phyloP scores from a whole-genome alignment of 2,888 invertebrate species.

The Oithona nana region DNA sequence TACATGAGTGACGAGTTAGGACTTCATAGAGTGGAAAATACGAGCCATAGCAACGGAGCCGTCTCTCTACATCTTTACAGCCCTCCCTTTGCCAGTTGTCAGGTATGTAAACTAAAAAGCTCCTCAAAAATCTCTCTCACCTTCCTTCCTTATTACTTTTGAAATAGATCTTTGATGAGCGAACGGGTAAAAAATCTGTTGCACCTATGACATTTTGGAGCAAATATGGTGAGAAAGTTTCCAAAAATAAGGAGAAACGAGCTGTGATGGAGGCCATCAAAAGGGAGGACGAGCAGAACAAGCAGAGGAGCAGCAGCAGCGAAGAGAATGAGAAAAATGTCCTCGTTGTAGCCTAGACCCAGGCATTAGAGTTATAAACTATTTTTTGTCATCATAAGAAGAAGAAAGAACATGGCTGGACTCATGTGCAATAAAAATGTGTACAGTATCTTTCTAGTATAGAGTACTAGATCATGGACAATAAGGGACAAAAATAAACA shows the following conservation, averaged over 20 bases:
- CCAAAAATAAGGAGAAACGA: background rate
- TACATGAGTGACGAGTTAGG: constrained; percentile 92
- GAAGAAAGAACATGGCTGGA: too few species aligned
- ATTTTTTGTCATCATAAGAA: too few species aligned
- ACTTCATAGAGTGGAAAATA: constrained; percentile 85
- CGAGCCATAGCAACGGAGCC: constrained; percentile 65
- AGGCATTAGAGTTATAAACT: too few species aligned
- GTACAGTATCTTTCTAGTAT: too few species aligned
- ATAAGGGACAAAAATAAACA: too few species aligned
- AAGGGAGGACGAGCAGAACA: too few species aligned
- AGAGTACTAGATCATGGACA: too few species aligned
- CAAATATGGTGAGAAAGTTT: constrained; percentile 51
- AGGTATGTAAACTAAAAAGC: constrained; percentile 23
- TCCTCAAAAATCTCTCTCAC: background rate
- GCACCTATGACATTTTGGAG: constrained; percentile 78
- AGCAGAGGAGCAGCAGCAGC: too few species aligned
- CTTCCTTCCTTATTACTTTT: too few species aligned
- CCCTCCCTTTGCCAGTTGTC: constrained; percentile 73
- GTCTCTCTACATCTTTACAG: constrained; percentile 87
- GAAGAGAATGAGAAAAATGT: too few species aligned
- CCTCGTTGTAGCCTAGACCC: too few species aligned
- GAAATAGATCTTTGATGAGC: constrained; percentile 73
- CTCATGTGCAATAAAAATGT: too few species aligned
- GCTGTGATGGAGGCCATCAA: background rate
- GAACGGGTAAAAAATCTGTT: constrained; percentile 53